A percentile compares a stretch with the other conserved stretches of the same genome.
Evolutionary conservation across 2,888 invertebrate species (phyloP).

Genomic region (Stratiomys singularior): DNA sequence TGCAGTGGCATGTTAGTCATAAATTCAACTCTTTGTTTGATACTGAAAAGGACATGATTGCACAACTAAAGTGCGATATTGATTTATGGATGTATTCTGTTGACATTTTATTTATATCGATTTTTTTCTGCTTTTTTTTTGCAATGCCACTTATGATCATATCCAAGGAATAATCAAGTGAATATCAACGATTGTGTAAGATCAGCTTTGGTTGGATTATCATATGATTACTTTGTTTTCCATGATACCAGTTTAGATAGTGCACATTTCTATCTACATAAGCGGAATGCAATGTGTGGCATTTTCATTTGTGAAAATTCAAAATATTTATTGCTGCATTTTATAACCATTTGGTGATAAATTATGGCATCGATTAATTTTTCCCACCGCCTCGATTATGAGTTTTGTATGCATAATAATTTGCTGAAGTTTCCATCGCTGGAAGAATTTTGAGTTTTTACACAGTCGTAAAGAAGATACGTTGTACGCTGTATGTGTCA

Average conservation of each 20-base stretch:
- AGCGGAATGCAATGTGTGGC: neutral
- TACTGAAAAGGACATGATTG: slow-evolving; percentile 45
- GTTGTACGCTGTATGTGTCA: no score
- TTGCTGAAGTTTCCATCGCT: no score
- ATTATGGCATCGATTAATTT: no score
- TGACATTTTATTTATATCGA: slow-evolving; percentile 41
- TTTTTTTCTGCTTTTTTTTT: no score
- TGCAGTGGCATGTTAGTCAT: slow-evolving; percentile 19
- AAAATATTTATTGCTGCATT: no score
- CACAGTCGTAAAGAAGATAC: no score
- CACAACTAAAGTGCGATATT: slow-evolving; percentile 46
- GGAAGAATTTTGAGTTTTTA: no score
- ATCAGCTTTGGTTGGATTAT: neutral
- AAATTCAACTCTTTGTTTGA: slow-evolving; percentile 30
- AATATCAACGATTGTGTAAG: neutral
- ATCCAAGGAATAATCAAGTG: neutral
- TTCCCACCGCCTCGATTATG: no score
- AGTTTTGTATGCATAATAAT: no score
- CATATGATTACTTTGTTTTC: neutral
- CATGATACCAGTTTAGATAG: neutral
- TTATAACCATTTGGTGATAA: no score
- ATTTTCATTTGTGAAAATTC: neutral
- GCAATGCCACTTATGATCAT: neutral
- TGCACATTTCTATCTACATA: neutral
- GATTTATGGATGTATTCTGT: slow-evolving; percentile 42